Evolutionary conservation across 2,113 vertebrate genomes (phyloP), one percentile per base, ranked within the genome.

Genomic region (Solea solea): DNA sequence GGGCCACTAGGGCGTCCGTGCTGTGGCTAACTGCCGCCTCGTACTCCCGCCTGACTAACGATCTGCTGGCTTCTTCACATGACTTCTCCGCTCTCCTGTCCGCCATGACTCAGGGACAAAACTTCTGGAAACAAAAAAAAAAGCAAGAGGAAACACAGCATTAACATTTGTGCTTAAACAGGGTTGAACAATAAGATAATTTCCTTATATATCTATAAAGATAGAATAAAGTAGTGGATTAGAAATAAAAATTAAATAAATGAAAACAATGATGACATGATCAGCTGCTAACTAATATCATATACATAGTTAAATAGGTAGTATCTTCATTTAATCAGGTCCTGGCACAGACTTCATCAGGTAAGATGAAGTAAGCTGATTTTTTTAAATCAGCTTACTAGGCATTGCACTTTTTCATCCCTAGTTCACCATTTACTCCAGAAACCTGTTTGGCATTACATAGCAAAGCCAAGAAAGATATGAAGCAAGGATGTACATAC

Each of bases 41-140:
- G 93, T 97, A 98, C 91, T 99, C 97, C 92, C 95, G 95, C 93
- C 95, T 95, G 89, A 93, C 94, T 91, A 98, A 95, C 67, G 95
- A 99, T 94, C 96, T 96, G 92, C 96, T 96, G 85, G 97, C 96
- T 97, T 98, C 95, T 97, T 99, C 96, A 98, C 97, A 99, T 96
- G 96, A 96, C 95, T 96, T 96, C 93, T 98, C 97, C 93, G 95
- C 95, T 96, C 97, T 97, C 96, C 97, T 98, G 96, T 98, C 97
- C 95, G 97, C 98, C 97, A 98, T 99, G 98, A 98, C 97, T 98
- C 93, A 96, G 96, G 93, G 94, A 97, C 95, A 97, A 95, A 96
- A 96, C 94, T 90, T 95, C 96, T 98, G 85, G 50, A 62, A 40
- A 75, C 54, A 82, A 50, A 78, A 85, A 63, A 40, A 9, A 61